Conservation (phyloP, 2,888 invertebrate species). For the Cerastoderma edule region DNA sequence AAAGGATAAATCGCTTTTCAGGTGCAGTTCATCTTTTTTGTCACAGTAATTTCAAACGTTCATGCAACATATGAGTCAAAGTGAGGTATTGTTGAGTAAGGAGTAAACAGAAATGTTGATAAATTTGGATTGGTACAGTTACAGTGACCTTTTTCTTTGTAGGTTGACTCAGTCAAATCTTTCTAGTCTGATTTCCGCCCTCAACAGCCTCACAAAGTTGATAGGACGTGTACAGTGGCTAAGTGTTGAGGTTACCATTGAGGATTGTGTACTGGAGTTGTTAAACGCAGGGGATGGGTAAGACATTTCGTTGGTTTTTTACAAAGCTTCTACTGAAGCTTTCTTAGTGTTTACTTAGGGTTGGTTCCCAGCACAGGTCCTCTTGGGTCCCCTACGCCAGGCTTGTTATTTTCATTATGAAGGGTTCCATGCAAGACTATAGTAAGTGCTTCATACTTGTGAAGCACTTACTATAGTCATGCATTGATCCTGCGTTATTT, state of each 20-base stretch:
- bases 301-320: conserved; percentile 2
- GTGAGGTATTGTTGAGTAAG: too few species aligned
- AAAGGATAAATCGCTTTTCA: not conserved
- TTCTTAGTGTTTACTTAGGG: too few species aligned
- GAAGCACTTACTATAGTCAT: not conserved
- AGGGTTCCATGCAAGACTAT: too few species aligned
- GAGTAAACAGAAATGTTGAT: too few species aligned
- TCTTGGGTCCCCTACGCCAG: too few species aligned
- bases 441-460: too few species aligned
- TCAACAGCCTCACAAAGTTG: conserved; percentile 41
- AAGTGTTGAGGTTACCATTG: conserved; percentile 47
- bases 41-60: not conserved
- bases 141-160: not conserved
- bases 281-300: conserved; percentile 56
- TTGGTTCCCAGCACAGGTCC: too few species aligned
- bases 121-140: too few species aligned
- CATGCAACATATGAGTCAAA: too few species aligned
- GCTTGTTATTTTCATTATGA: too few species aligned
- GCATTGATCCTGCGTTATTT: not conserved
- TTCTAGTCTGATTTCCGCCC: conserved; percentile 2
- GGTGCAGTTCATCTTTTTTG: not conserved
- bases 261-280: conserved; percentile 55
- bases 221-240: conserved; percentile 63
- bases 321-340: not conserved
- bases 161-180: not conserved